Evolutionary conservation across 1,140 invertebrate species (phyloP), one percentile per base, ranked within the genome.

Genomic region (Probaryconus sp.): DNA sequence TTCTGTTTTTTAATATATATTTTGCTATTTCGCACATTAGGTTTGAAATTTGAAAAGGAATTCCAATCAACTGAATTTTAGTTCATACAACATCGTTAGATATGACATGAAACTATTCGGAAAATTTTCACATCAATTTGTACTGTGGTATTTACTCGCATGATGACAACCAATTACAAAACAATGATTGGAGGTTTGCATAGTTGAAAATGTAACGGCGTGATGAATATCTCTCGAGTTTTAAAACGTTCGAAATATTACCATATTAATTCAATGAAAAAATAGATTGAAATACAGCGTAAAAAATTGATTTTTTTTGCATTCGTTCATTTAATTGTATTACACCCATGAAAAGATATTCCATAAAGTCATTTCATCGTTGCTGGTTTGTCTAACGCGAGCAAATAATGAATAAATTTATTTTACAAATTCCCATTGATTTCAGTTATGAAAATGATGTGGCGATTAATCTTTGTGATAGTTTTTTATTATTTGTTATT

Each of bases 41-140:
- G 48, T 74, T 68, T 38, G 56, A 61, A 74, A 50, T 75, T 69
- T 48, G 58, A 64, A 60, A 69, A 69, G 72, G 58, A 75, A 75
- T 75, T 69, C 35, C 65, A 75, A 75, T 75, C 48, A 75, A 65
- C 58, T 53, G 65, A 69, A 75, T 65, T 75, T 75, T 75, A 75
- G 72, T 75, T 65, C 40, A 65, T 69, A 65, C 60, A 53, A 58
- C 45, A 65, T 60, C 58, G 64, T 64, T 68, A 69, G 72, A 69
- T 75, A 75, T 64, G 64, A 75, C 58, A 69, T 60, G 64, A 68
- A 75, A 75, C 64, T 75, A 75, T 75, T 75, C 58, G 64, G 63
- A 74, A 75, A 69, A 75, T 75, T 68, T 75, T 69, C 64, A 50
- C 61, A 55, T 63, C 71, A 69, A 75, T 69, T 60, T 60, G 58